These are phyloP conservation scores for Discoglossus pictus DNA, from an alignment of 2,797 vertebrate genomes.

Conservation along the genomic window DNA sequence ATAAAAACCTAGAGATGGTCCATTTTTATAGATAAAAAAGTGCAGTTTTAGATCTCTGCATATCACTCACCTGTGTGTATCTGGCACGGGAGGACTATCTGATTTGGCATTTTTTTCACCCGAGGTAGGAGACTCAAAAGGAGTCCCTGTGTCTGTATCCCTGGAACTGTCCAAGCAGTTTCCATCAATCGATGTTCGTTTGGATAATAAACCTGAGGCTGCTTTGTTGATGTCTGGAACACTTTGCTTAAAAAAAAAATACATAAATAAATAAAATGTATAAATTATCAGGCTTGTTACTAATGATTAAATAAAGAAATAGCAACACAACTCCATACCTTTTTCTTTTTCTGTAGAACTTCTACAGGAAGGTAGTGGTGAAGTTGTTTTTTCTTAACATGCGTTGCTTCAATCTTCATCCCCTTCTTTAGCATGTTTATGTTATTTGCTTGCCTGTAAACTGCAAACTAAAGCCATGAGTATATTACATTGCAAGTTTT, in stretches of 20 bases:
- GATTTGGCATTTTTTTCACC: slow-evolving; percentile 70
- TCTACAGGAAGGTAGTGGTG: slow-evolving; percentile 91
- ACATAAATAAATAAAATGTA: neutral
- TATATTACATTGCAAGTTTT: too few species aligned
- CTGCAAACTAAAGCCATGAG: slow-evolving; percentile 75
- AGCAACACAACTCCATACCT: slow-evolving; percentile 66
- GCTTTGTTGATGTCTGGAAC: slow-evolving; percentile 80
- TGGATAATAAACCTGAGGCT: slow-evolving; percentile 76
- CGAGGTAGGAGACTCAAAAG: slow-evolving; percentile 71
- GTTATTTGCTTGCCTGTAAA: slow-evolving; percentile 93
- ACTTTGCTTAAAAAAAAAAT: slow-evolving; percentile 72
- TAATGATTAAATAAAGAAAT: neutral
- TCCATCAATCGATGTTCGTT: slow-evolving; percentile 80
- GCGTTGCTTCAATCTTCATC: slow-evolving; percentile 95
- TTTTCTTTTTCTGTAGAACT: slow-evolving; percentile 89
- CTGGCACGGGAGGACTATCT: slow-evolving; percentile 52
- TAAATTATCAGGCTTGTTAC: neutral
- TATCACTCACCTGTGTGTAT: slow-evolving; percentile 61
- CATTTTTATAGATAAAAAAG: neutral
- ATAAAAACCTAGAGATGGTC: neutral
- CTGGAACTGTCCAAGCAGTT: slow-evolving; percentile 82
- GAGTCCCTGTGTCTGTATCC: slow-evolving; percentile 78
- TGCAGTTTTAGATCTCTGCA: neutral
- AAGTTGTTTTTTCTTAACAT: slow-evolving; percentile 94
- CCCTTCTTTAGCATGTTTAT: slow-evolving; percentile 93